Evolutionary conservation across 2,888 invertebrate genomes (phyloP).

Genomic region (Gymnocheta viridis): DNA sequence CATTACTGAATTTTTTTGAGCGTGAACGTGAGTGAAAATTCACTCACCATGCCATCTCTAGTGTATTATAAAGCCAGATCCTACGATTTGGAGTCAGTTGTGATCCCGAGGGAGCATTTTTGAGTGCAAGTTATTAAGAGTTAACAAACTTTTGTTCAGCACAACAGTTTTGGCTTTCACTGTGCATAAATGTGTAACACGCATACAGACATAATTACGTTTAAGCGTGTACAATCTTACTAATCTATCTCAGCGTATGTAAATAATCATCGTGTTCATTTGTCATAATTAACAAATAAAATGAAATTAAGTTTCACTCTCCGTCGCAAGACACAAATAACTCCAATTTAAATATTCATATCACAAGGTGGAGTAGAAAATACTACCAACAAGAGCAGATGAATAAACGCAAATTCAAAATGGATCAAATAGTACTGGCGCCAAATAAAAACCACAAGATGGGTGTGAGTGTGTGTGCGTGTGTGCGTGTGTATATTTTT

Average conservation of each 20-base stretch:
- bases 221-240: neutral
- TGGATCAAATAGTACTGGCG: constrained; percentile 68
- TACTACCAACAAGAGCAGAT: constrained; percentile 29
- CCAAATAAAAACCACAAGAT: constrained; percentile 64
- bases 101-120: too few relatives aligned
- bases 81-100: too few relatives aligned
- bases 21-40: too few relatives aligned
- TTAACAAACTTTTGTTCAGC: too few relatives aligned
- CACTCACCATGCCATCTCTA: too few relatives aligned
- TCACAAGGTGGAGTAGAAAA: constrained; percentile 22
- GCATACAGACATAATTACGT: neutral
- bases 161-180: neutral
- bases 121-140: too few relatives aligned
- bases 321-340: constrained; percentile 16
- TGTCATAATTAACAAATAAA: constrained; percentile 71
- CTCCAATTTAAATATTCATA: constrained; percentile 47
- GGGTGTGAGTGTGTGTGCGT: neutral
- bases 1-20: too few relatives aligned
- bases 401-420: constrained; percentile 58
- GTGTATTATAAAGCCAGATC: too few relatives aligned
- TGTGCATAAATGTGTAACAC: constrained; percentile 20
- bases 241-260: constrained; percentile 51
- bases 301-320: constrained; percentile 68
- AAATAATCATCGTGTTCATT: constrained; percentile 68
- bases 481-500: neutral